Conservation (phyloP, 2,888 invertebrate species). For the Campaea margaritaria region DNA sequence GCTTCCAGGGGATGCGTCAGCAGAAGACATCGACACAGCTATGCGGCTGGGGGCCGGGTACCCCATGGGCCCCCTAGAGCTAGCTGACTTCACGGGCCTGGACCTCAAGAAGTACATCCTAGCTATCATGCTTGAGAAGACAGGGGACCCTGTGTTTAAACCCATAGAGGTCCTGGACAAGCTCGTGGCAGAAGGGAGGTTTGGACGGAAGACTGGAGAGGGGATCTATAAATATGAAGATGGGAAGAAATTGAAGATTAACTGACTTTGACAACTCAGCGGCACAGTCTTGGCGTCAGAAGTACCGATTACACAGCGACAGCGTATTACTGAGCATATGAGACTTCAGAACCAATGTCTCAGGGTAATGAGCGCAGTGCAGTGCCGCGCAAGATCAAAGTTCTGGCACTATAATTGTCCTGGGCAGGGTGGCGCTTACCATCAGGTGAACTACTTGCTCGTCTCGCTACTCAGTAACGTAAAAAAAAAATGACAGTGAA, state of each 20-base stretch:
- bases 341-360: too few relatives aligned
- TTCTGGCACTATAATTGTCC: too few relatives aligned
- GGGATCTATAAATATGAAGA: conserved; percentile 89
- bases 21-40: conserved; percentile 93
- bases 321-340: too few relatives aligned
- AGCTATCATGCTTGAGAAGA: conserved; percentile 88
- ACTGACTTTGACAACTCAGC: too few relatives aligned
- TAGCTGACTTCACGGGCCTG: conserved; percentile 93
- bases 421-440: too few relatives aligned
- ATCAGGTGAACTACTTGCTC: too few relatives aligned
- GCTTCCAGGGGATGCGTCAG: conserved; percentile 87
- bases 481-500: too few relatives aligned
- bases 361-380: too few relatives aligned
- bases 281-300: too few relatives aligned
- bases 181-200: conserved; percentile 89
- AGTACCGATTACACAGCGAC: too few relatives aligned
- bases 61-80: conserved; percentile 96
- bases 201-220: conserved; percentile 91
- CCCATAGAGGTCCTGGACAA: conserved; percentile 86
- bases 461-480: too few relatives aligned
- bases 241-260: neutral
- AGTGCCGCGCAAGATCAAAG: too few relatives aligned
- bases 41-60: conserved; percentile 96
- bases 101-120: conserved; percentile 88
- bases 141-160: conserved; percentile 65